These are phyloP conservation scores for Myotis yumanensis DNA, from an alignment of 2,113 vertebrate species.

Conservation along the genomic window DNA sequence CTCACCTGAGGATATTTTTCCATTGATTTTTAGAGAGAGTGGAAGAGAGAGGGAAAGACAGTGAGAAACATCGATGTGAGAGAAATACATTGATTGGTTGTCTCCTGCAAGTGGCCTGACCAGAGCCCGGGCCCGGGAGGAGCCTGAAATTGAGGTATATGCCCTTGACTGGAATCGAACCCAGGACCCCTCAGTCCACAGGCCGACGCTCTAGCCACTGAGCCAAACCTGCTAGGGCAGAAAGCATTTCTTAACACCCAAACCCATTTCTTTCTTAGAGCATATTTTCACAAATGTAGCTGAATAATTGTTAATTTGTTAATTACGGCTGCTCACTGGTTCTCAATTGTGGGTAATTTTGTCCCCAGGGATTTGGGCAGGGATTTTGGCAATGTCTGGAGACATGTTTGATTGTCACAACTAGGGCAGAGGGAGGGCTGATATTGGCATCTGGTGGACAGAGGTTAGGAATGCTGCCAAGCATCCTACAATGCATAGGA, in stretches of 20 bases:
- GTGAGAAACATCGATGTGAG: too few relatives aligned
- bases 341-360: neutral
- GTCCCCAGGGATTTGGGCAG: neutral
- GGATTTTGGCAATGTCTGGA: neutral
- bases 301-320: conserved; percentile 5
- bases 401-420: neutral
- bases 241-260: neutral
- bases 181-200: too few relatives aligned
- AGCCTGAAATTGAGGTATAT: too few relatives aligned
- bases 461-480: neutral
- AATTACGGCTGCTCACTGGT: neutral
- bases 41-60: too few relatives aligned
- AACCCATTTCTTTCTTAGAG: neutral
- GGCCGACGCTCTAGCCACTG: too few relatives aligned
- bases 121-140: too few relatives aligned
- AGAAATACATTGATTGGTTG: too few relatives aligned
- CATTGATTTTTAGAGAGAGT: too few relatives aligned
- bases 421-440: neutral
- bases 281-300: neutral
- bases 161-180: too few relatives aligned
- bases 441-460: neutral
- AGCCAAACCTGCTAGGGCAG: neutral
- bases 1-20: too few relatives aligned
- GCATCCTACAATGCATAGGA: neutral
- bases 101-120: too few relatives aligned